Evolutionary conservation across 2,797 vertebrate species (phyloP).

Genomic region (Loris lydekkerianus): DNA sequence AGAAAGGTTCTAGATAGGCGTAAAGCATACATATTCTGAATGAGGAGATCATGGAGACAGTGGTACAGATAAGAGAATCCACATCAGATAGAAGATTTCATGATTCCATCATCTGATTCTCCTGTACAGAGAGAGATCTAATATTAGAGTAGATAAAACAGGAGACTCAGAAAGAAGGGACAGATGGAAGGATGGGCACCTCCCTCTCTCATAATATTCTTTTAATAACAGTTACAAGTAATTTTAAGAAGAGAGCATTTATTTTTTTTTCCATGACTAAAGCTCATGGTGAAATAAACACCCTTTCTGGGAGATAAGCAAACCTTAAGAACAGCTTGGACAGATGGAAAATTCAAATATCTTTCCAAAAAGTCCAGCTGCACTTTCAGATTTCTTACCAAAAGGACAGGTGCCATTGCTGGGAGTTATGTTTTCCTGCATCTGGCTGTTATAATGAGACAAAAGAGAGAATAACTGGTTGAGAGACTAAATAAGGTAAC

Average conservation of each 20-base stretch:
- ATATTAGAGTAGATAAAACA: background rate
- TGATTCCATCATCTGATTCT: background rate
- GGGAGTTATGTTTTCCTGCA: background rate
- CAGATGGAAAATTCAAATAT: conserved; percentile 57
- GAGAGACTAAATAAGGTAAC: conserved; percentile 41
- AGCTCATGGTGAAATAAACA: conserved; percentile 25
- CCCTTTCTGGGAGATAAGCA: background rate
- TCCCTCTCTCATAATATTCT: background rate
- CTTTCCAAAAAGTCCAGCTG: conserved; percentile 13
- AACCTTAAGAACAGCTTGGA: background rate
- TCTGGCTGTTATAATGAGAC: conserved; percentile 6
- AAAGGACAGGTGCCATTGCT: conserved; percentile 12
- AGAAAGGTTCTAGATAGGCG: background rate
- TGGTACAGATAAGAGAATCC: background rate
- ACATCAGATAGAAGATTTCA: background rate
- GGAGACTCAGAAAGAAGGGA: background rate
- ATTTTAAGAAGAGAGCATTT: conserved; percentile 45
- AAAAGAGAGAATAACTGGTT: background rate
- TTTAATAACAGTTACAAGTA: background rate
- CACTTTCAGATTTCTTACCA: background rate
- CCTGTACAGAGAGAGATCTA: background rate
- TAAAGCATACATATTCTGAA: background rate
- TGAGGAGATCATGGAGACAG: background rate
- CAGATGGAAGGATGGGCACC: background rate
- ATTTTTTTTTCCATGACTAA: conserved; percentile 35